These are phyloP conservation scores for Cheilinus undulatus DNA, from an alignment of 2,113 vertebrate species.

Conservation along the genomic window DNA sequence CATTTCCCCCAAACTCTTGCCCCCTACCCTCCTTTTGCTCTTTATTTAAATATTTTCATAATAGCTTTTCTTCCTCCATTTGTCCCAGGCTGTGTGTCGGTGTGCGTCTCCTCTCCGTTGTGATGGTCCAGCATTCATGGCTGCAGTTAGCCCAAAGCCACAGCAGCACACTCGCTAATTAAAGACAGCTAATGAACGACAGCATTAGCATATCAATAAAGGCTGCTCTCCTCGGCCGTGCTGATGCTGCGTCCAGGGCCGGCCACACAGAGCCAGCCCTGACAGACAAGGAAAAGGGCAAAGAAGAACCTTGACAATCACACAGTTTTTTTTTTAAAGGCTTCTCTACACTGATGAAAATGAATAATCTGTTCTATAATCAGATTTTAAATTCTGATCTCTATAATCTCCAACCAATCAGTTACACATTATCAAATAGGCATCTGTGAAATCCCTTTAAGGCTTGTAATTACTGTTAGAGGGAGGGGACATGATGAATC, in stretches of 20 bases:
- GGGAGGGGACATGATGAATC: constrained; percentile 1
- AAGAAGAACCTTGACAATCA: not conserved
- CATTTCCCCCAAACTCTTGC: not conserved
- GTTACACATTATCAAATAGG: not conserved
- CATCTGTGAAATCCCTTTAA: not conserved
- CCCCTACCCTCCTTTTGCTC: not conserved
- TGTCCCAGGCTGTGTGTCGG: constrained; percentile 21
- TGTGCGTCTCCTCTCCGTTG: constrained; percentile 47
- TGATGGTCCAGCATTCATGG: constrained; percentile 47
- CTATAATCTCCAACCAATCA: not conserved
- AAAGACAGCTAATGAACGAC: constrained; percentile 77
- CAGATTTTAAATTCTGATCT: not conserved
- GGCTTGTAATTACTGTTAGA: constrained; percentile 15
- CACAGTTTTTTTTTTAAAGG: not conserved
- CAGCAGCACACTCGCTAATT: constrained; percentile 72
- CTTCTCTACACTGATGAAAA: not conserved
- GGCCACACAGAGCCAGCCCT: constrained; percentile 15
- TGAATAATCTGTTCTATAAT: not conserved
- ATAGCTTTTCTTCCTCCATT: not conserved
- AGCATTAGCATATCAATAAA: constrained; percentile 80
- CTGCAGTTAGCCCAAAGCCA: constrained; percentile 55
- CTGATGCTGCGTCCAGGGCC: constrained; percentile 33
- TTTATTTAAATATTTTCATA: constrained; percentile 18
- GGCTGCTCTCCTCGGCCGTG: constrained; percentile 26
- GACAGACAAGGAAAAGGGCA: constrained; percentile 5